phyloP scores from a whole-genome alignment of 2,113 vertebrate genomes.

The Stercorarius parasiticus region DNA sequence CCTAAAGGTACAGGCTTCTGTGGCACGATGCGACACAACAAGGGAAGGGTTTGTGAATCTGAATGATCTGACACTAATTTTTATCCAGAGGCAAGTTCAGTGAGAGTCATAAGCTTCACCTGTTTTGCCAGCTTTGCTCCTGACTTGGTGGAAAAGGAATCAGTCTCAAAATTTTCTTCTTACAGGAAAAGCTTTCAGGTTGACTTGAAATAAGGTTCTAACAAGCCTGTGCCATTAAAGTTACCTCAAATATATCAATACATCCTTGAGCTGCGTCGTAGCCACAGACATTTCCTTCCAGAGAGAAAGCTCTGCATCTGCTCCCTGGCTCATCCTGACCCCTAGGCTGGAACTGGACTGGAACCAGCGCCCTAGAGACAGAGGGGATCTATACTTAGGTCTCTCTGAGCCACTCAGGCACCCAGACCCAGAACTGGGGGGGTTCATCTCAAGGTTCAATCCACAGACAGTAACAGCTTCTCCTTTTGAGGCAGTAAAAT shows the following conservation, averaged over 20 bases:
- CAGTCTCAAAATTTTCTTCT: not conserved
- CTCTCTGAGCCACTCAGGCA: not conserved
- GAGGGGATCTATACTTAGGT: not conserved
- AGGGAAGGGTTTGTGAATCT: not conserved
- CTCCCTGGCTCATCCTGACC: not conserved
- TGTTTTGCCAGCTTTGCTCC: not conserved
- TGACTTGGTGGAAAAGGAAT: not conserved
- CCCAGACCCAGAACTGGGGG: not conserved
- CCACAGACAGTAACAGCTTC: not conserved
- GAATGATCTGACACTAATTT: not conserved
- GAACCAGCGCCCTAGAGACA: not conserved
- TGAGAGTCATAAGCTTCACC: not conserved
- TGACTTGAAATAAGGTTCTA: not conserved
- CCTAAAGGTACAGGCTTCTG: conserved; percentile 36
- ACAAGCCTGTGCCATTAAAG: not conserved
- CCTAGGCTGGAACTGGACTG: not conserved
- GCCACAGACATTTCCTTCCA: not conserved
- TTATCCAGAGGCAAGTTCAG: not conserved
- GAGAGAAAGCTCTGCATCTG: not conserved
- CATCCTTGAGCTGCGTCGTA: not conserved
- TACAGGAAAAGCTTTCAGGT: not conserved
- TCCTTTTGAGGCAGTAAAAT: not conserved
- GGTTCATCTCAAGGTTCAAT: not conserved
- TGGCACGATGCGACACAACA: not conserved
- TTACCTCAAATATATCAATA: not conserved